Conservation (phyloP, 2,113 vertebrate species). For the Connochaetes taurinus region DNA sequence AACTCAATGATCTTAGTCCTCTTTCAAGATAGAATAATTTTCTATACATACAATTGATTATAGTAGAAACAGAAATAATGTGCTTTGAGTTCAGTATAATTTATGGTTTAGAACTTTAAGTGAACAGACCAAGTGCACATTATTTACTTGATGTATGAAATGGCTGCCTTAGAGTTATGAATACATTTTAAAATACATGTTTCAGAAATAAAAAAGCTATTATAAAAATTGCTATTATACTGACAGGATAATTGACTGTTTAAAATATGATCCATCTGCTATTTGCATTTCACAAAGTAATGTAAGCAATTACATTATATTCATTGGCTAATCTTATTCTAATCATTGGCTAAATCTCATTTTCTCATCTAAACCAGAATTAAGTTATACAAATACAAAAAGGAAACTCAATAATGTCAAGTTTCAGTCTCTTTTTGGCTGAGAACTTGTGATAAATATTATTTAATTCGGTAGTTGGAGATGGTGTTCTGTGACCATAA, state of each 20-base stretch:
- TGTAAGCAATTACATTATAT: background rate
- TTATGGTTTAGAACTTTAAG: constrained; percentile 66
- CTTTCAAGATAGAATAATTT: background rate
- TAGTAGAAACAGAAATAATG: constrained; percentile 38
- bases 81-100: constrained; percentile 48
- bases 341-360: constrained; percentile 25
- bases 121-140: constrained; percentile 60
- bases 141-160: constrained; percentile 69
- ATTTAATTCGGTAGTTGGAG: constrained; percentile 32
- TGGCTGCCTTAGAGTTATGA: constrained; percentile 60
- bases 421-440: background rate
- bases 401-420: constrained; percentile 27
- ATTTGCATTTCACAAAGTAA: background rate
- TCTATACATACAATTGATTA: background rate
- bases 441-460: constrained; percentile 26
- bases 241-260: constrained; percentile 50
- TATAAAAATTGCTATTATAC: constrained; percentile 45
- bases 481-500: background rate
- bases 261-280: constrained; percentile 59
- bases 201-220: constrained; percentile 41
- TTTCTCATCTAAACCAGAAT: constrained; percentile 57
- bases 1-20: background rate
- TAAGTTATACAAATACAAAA: constrained; percentile 16
- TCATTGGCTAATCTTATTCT: background rate
- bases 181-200: constrained; percentile 42